Evolutionary conservation across 92 coral and sea anemone species (phyloP).

Genomic region (Parazoanthus swiftii): DNA sequence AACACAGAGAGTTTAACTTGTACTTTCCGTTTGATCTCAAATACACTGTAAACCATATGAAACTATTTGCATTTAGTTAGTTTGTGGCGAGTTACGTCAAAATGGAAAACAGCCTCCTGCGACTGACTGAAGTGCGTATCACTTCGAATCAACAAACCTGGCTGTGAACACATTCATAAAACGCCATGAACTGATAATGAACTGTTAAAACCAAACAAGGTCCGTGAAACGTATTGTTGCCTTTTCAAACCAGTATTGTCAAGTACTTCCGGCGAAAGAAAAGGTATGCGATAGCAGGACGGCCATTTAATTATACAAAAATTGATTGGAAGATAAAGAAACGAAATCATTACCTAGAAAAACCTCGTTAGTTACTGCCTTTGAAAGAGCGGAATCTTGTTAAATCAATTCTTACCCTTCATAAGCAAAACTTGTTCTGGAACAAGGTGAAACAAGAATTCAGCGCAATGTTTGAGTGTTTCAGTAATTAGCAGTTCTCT

Average conservation of each 20-base stretch:
- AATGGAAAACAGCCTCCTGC: background rate
- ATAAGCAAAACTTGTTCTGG: too few species aligned
- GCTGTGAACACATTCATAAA: background rate
- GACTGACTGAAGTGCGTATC: background rate
- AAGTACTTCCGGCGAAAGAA: background rate
- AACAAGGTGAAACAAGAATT: too few species aligned
- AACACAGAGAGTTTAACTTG: too few species aligned
- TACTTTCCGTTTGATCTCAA: too few species aligned
- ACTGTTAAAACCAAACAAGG: conserved; percentile 18
- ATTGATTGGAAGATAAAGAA: background rate
- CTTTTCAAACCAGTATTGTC: background rate
- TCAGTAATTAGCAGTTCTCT: too few species aligned
- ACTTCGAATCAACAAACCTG: background rate
- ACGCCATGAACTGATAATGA: conserved; percentile 16
- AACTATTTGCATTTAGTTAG: too few species aligned
- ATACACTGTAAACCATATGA: too few species aligned
- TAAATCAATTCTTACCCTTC: background rate
- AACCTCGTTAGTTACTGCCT: too few species aligned
- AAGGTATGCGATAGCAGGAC: background rate
- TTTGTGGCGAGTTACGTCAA: background rate
- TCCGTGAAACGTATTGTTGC: background rate
- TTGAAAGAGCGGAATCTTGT: too few species aligned
- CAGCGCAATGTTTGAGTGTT: too few species aligned
- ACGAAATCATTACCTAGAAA: background rate
- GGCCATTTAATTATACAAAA: background rate